Evolutionary conservation across 1,140 invertebrate genomes (phyloP).

Genomic region (Propsilocerus akamusi): DNA sequence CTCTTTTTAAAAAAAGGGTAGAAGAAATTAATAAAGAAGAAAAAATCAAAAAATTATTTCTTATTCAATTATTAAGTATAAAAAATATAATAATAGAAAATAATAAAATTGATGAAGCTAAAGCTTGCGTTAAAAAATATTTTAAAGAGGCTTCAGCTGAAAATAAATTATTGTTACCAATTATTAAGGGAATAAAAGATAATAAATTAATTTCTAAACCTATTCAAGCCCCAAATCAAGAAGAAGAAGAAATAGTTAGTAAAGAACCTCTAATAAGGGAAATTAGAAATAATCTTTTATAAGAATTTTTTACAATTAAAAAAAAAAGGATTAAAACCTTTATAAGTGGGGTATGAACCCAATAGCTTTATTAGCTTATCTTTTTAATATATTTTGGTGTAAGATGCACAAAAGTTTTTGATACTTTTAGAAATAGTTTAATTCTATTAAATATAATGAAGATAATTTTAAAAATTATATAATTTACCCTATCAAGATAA

Average conservation of each 20-base stretch:
- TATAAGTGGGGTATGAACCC: slow-evolving; percentile 28
- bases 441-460: slow-evolving; percentile 28
- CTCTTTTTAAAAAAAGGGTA: slow-evolving; percentile 25
- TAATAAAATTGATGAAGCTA: slow-evolving; percentile 27
- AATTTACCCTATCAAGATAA: slow-evolving; percentile 32
- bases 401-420: slow-evolving; percentile 31
- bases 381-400: slow-evolving; percentile 31
- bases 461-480: slow-evolving; percentile 20
- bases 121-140: slow-evolving; percentile 28
- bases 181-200: slow-evolving; percentile 28
- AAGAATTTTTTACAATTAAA: slow-evolving; percentile 25
- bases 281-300: slow-evolving; percentile 27
- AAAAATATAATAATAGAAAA: slow-evolving; percentile 24
- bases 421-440: slow-evolving; percentile 30
- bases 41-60: slow-evolving; percentile 13
- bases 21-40: slow-evolving; percentile 16
- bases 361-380: slow-evolving; percentile 28
- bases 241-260: slow-evolving; percentile 28
- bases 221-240: slow-evolving; percentile 29
- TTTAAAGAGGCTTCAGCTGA: slow-evolving; percentile 26
- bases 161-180: slow-evolving; percentile 23
- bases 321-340: slow-evolving; percentile 25
- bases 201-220: slow-evolving; percentile 34
- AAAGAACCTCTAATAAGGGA: slow-evolving; percentile 26
- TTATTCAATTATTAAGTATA: slow-evolving; percentile 19